Percentiles rank a stretch among this genome's conserved stretches.
These are phyloP conservation scores for Siniperca undulata DNA, from an alignment of 2,797 vertebrate genomes.

Conservation along the genomic window DNA sequence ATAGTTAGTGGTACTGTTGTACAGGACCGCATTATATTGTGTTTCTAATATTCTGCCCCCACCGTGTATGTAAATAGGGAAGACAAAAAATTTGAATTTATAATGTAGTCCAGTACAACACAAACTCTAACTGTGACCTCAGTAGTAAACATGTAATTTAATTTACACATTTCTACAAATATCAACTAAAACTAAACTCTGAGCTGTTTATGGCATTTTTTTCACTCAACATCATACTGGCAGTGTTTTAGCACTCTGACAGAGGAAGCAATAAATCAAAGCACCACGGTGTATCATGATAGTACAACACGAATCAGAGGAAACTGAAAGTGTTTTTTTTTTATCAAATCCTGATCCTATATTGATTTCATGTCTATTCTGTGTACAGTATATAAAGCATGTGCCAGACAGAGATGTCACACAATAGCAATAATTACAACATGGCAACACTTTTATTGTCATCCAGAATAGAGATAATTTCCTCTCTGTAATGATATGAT, in stretches of 20 bases:
- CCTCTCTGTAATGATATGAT: conserved; percentile 69
- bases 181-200: not conserved
- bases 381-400: conserved; percentile 31
- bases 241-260: conserved; percentile 46
- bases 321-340: not conserved
- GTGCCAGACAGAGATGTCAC: conserved; percentile 53
- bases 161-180: not conserved
- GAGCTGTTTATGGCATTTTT: conserved; percentile 45
- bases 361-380: conserved; percentile 50
- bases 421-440: conserved; percentile 76
- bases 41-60: not conserved
- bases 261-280: conserved; percentile 55
- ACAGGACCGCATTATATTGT: not conserved
- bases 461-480: conserved; percentile 75
- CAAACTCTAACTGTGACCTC: not conserved
- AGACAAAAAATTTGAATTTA: not conserved
- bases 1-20: not conserved
- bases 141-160: not conserved
- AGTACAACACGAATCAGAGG: conserved; percentile 3
- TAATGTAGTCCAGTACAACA: not conserved
- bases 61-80: not conserved
- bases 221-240: conserved; percentile 27
- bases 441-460: conserved; percentile 70
- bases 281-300: conserved; percentile 22
- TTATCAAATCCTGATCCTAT: conserved; percentile 46